Conservation (phyloP, 2,113 vertebrate species). For the Semnornis frantzii region DNA sequence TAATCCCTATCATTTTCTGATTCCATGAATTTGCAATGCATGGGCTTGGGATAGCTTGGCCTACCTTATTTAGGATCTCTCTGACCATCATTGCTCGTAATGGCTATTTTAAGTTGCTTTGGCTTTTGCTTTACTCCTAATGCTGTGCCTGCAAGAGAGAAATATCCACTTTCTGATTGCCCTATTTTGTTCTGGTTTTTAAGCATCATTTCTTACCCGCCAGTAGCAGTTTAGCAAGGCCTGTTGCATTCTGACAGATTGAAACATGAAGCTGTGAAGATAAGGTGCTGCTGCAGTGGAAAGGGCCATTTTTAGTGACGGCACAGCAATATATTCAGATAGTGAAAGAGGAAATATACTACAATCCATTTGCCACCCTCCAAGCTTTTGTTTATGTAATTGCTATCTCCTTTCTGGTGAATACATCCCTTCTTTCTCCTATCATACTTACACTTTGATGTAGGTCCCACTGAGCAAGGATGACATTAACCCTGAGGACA, state of each 20-base stretch:
- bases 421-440: not conserved
- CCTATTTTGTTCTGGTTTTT: not conserved
- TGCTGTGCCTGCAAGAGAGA: not conserved
- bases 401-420: not conserved
- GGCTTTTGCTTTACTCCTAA: not conserved
- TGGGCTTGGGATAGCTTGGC: not conserved
- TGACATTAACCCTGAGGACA: not conserved
- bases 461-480: not conserved
- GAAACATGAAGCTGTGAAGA: not conserved
- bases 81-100: not conserved
- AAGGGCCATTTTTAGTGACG: not conserved
- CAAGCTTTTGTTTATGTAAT: not conserved
- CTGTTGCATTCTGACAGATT: not conserved
- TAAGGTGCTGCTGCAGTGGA: not conserved
- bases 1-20: no score
- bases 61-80: not conserved
- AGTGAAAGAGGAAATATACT: not conserved
- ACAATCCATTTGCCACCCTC: not conserved
- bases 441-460: not conserved
- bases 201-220: not conserved
- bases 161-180: not conserved
- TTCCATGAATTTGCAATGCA: no score
- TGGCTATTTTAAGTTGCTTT: not conserved
- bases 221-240: not conserved
- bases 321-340: not conserved